Base-by-base conservation (phyloP, 2,888 invertebrate genomes). In the Metalampra italica region DNA sequence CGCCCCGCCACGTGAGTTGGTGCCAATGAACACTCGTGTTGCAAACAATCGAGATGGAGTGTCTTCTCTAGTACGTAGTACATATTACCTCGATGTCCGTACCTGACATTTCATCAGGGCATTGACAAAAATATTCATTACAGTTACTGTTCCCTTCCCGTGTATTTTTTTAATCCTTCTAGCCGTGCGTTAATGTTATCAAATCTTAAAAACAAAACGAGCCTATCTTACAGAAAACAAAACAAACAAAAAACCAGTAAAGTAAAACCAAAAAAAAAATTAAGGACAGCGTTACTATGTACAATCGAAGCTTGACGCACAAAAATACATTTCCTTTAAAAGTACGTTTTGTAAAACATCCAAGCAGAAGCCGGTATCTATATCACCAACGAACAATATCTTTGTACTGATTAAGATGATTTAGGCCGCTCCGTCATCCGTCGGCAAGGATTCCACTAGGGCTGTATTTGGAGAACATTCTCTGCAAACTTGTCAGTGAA, bases 291-390 rank as follows among this genome's bases (percentile, higher is more conserved):
- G 65, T 66, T 68, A 59, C 56, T 85, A 83, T 83, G 76, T 83
- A 83, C 86, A 85, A 74, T 72, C 71, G 47, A 75, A 84, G 78
- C 75, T 73, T 78, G 69, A 68, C 68, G 75, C 81, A 78, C 75
- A 74, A 75, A 72, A 75, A 75, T 71, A 70, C 68, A 63, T 62
- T 64, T 29, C 64, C 64, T 67, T 68, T 69, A 71, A 63, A 66
- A 67, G 64, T 60, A 65, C 59, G 67, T 63, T 60, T 60, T 67
- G 60, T 60, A 53, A 55, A 75, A 75, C 66, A 75, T 67, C 65
- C 59, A 74, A 74, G 70, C 73, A 60, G 64, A 66, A 68, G 67
- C 68, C 57, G 58, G 62, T 61, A 72, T 69, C 74, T 74, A 68
- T 68, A 64, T 63, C 75, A 75, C 69, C 71, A 61, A 67, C 43